These are phyloP conservation scores for Chondrilla cf. caribensis DNA, from an alignment of 37 sponge, comb jelly and placozoan genomes.

Conservation along the genomic window DNA sequence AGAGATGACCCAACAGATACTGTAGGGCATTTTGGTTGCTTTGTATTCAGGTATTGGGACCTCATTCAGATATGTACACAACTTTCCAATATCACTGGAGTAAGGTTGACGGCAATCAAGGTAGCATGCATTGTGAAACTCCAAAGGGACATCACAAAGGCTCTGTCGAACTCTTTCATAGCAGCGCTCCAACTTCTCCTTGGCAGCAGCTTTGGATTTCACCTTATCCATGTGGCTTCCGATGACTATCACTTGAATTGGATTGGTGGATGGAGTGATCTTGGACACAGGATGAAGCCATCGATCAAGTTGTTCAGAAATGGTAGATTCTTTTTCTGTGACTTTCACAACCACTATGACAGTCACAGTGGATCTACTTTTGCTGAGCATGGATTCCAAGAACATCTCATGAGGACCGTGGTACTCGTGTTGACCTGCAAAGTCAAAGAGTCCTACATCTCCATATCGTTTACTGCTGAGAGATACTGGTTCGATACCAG, in stretches of 20 bases:
- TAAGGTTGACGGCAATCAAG: conserved; percentile 12
- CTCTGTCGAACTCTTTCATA: no score
- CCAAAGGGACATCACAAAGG: neutral
- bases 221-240: conserved; percentile 14
- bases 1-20: neutral
- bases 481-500: conserved; percentile 5
- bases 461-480: conserved; percentile 1
- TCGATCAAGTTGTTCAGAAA: conserved; percentile 1
- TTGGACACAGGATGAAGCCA: conserved; percentile 6
- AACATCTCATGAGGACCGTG: conserved; percentile 22
- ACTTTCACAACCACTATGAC: conserved; percentile 1
- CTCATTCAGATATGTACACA: neutral
- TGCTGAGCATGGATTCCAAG: neutral
- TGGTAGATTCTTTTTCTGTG: conserved; percentile 9
- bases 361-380: neutral
- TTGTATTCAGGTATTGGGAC: neutral
- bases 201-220: neutral
- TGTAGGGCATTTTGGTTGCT: neutral
- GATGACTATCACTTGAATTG: neutral
- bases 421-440: conserved; percentile 27
- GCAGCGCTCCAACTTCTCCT: neutral
- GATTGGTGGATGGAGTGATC: neutral
- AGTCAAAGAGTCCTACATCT: conserved; percentile 18
- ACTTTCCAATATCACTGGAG: neutral
- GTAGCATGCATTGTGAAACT: neutral